Conservation (phyloP, 2,797 vertebrate genomes). For the Psittacula derbiana region DNA sequence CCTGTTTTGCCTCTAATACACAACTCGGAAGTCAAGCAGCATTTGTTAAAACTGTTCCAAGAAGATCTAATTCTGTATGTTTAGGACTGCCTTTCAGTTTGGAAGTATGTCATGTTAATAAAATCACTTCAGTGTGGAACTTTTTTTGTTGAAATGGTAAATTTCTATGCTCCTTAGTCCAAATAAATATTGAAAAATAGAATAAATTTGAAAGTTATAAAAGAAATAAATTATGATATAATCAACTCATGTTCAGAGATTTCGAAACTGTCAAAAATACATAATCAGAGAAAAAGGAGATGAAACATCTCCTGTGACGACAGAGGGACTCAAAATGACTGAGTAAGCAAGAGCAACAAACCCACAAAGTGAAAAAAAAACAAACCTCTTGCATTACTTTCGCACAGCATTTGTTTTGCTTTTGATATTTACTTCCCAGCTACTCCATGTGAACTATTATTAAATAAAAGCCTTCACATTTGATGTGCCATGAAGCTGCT, state of each 20-base stretch:
- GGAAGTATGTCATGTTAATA: background rate
- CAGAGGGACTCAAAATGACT: background rate
- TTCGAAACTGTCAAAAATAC: conserved; percentile 1
- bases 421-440: conserved; percentile 25
- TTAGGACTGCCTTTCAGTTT: background rate
- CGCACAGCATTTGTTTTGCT: background rate
- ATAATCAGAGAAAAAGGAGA: background rate
- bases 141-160: background rate
- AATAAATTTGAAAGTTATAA: background rate
- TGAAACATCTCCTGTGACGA: background rate
- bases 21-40: background rate
- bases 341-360: background rate
- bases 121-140: background rate
- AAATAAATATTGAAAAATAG: background rate
- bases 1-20: background rate
- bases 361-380: background rate
- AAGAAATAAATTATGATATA: conserved; percentile 14
- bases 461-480: conserved; percentile 21
- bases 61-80: background rate
- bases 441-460: background rate
- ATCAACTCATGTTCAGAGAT: background rate
- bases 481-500: background rate
- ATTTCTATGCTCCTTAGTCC: background rate
- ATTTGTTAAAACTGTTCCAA: background rate
- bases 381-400: background rate